Evolutionary conservation across 2,797 vertebrate genomes (phyloP), one percentile per base, ranked within the genome.

Genomic region (Sorex maritimensis): DNA sequence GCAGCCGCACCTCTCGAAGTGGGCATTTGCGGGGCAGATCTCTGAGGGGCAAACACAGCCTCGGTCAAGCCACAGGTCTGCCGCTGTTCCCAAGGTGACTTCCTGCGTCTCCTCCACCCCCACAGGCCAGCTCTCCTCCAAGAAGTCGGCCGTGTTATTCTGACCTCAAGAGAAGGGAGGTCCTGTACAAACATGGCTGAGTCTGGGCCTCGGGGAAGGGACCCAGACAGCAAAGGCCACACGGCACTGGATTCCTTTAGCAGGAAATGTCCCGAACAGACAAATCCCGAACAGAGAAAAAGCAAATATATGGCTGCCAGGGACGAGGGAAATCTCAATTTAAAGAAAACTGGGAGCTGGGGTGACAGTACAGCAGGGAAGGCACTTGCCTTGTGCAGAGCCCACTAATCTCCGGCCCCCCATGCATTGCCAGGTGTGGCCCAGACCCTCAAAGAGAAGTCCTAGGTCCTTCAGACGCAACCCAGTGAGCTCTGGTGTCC

Each of bases 1-100:
- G 92, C 98, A 98, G n/a, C 98, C 98, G 34, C 98, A 99, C 3
- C 95, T 94, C 14, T 98, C 98, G 1, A 98, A 98, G 65, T 98
- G 98, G 28, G 98, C 95, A 86, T 98, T 82, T 23, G 96, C 96
- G 26, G 98, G 98, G 69, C 98, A 99, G 11, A 0, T 87, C 72
- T 7, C 96, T 97, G 63, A 81, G 67, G 68, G 23, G 58, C 49
- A 91, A 94, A 49, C 30, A 89, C 44, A 44, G 67, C 15, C 21
- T 65, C 4, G 8, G 21, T 65, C 61, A 65, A 65, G 21, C 21
- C 21, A 65, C 61, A 23, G 24, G 9, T 26, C 10, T 17, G 12
- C 52, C 13, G 52, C 52, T 73, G 55, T 41, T 21, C 34, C 77
- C 73, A 17, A 15, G 63, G 41, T 81, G 68, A 26, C 26, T 88